A percentile compares a stretch with the other conserved stretches of the same genome.
Evolutionary conservation across 2,113 vertebrate species (phyloP).

Genomic region (Deroptyus accipitrinus): DNA sequence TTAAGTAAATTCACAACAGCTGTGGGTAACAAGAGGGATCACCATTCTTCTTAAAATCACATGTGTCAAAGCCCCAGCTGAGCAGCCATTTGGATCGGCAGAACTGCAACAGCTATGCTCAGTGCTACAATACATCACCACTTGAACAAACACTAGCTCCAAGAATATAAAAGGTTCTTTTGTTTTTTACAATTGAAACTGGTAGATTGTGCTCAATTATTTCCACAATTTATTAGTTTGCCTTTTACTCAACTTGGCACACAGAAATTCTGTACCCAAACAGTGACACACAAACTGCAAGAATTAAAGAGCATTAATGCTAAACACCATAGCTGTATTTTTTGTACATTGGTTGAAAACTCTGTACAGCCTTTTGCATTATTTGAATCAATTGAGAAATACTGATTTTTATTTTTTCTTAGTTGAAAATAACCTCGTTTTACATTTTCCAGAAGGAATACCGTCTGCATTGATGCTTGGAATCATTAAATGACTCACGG

Average conservation of each 20-base stretch:
- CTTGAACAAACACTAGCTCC: neutral
- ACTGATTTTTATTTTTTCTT: neutral
- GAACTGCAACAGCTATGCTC: neutral
- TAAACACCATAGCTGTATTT: neutral
- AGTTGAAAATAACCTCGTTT: neutral
- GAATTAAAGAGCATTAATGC: neutral
- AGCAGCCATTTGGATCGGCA: neutral
- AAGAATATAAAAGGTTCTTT: neutral
- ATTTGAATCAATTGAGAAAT: neutral
- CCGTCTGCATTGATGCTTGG: neutral
- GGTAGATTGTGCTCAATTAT: neutral
- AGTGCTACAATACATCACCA: neutral
- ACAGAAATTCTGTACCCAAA: neutral
- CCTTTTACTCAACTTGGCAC: neutral
- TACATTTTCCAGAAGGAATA: neutral
- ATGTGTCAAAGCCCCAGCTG: neutral
- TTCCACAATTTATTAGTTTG: neutral
- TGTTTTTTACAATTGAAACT: neutral
- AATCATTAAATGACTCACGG: neutral
- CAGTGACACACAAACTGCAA: neutral
- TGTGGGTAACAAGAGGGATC: neutral
- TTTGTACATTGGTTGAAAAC: neutral
- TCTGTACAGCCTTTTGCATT: neutral
- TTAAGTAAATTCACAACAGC: neutral
- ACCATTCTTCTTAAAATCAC: neutral